These are phyloP conservation scores for Chrysoperla carnea DNA, from an alignment of 1,140 invertebrate species.

Conservation along the genomic window DNA sequence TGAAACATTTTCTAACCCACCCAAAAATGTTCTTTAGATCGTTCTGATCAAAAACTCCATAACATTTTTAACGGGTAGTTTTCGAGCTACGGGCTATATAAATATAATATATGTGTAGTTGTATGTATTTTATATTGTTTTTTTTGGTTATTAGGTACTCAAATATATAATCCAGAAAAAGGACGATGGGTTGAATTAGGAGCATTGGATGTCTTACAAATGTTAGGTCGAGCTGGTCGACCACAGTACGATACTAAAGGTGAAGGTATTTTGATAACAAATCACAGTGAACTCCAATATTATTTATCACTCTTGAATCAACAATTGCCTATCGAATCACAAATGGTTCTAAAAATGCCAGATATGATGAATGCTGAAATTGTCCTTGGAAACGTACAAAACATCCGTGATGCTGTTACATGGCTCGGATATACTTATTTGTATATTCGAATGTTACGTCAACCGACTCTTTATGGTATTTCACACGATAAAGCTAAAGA, in stretches of 20 bases:
- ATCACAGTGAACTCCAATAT: constrained; percentile 96
- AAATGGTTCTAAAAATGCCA: constrained; percentile 68
- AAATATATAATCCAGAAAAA: constrained; percentile 97
- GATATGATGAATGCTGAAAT: constrained; percentile 98
- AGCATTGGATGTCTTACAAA: constrained; percentile 92
- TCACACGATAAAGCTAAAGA: constrained; percentile 59
- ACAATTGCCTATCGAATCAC: constrained; percentile 80
- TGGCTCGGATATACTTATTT: constrained; percentile 93
- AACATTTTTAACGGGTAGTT: no score
- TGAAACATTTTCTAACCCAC: no score
- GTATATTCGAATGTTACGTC: constrained; percentile 78
- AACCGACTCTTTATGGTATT: constrained; percentile 80
- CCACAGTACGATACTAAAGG: constrained; percentile 98
- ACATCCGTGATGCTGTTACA: constrained; percentile 85
- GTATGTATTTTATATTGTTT: no score
- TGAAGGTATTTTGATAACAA: constrained; percentile 97
- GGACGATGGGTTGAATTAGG: constrained; percentile 96
- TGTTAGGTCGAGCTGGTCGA: constrained; percentile 92
- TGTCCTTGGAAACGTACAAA: constrained; percentile 91
- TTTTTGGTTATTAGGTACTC: constrained; percentile 35
- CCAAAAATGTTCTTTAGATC: no score
- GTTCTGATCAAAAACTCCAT: no score
- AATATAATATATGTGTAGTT: no score
- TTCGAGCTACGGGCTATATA: no score
- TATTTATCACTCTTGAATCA: constrained; percentile 97